These are phyloP conservation scores for Mustela lutreola DNA, from an alignment of 2,113 vertebrate genomes.

Conservation along the genomic window DNA sequence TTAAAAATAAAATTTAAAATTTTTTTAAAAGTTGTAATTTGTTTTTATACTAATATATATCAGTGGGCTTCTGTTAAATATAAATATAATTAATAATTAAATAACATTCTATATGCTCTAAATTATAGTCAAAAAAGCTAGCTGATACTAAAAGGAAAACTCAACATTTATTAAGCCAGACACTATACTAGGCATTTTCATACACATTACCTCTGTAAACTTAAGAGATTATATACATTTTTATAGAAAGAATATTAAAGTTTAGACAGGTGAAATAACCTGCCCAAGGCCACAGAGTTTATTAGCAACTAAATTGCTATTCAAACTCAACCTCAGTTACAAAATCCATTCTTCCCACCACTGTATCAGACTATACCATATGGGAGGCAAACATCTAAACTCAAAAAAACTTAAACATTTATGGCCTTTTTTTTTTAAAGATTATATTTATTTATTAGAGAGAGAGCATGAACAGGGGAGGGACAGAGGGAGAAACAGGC, in stretches of 20 bases:
- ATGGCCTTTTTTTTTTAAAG: background rate
- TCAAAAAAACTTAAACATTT: slow-evolving; percentile 64
- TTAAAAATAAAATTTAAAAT: no score
- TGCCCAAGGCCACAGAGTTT: slow-evolving; percentile 41
- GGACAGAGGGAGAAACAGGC: no score
- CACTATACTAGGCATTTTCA: slow-evolving; percentile 13
- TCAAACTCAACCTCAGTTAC: slow-evolving; percentile 66
- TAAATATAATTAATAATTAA: slow-evolving; percentile 46
- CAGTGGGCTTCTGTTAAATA: slow-evolving; percentile 3
- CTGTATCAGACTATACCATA: background rate
- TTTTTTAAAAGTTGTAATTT: background rate
- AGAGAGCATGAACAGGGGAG: no score
- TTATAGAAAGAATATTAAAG: slow-evolving; percentile 61
- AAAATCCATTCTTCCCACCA: slow-evolving; percentile 1
- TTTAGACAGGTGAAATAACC: slow-evolving; percentile 60
- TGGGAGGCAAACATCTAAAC: slow-evolving; percentile 48
- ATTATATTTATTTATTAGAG: no score
- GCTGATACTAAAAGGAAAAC: background rate
- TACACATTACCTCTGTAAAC: slow-evolving; percentile 42
- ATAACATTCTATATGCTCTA: slow-evolving; percentile 46
- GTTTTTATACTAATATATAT: slow-evolving; percentile 45
- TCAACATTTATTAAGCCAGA: slow-evolving; percentile 47
- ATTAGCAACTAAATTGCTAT: slow-evolving; percentile 43
- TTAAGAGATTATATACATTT: slow-evolving; percentile 51
- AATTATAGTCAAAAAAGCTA: slow-evolving; percentile 57